Evolutionary conservation across 64 coral and sea anemone genomes (phyloP).

Genomic region (Catalaphyllia jardinei): DNA sequence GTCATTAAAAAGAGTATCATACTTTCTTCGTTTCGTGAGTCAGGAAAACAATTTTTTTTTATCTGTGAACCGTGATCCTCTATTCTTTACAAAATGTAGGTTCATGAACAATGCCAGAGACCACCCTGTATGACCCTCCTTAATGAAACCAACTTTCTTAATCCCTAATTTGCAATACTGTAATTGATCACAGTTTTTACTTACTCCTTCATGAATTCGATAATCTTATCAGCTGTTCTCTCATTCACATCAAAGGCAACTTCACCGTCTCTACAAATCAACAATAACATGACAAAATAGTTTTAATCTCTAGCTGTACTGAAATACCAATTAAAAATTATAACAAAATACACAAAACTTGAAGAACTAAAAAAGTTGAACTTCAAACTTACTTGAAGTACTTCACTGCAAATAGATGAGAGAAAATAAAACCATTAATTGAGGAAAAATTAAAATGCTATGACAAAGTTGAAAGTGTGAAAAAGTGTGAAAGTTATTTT

Average conservation of each 20-base stretch:
- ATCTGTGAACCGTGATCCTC: too few relatives aligned
- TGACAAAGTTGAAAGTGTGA: background rate
- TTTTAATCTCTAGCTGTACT: too few relatives aligned
- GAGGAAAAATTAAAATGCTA: background rate
- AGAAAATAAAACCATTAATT: slow-evolving; percentile 8
- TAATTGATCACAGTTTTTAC: background rate
- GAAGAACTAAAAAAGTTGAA: background rate
- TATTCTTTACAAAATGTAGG: too few relatives aligned
- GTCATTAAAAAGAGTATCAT: too few relatives aligned
- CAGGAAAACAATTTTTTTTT: too few relatives aligned
- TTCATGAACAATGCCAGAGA: too few relatives aligned
- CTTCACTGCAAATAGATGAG: slow-evolving; percentile 81
- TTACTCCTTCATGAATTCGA: slow-evolving; percentile 98
- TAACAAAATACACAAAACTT: background rate
- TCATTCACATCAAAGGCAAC: slow-evolving; percentile 98
- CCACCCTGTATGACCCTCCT: too few relatives aligned
- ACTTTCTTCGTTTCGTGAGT: too few relatives aligned
- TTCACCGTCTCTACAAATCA: slow-evolving; percentile 80
- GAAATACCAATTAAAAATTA: too few relatives aligned
- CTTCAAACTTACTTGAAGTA: slow-evolving; percentile 93
- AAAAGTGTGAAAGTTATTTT: too few relatives aligned
- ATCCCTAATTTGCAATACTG: too few relatives aligned
- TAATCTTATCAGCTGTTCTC: slow-evolving; percentile 89
- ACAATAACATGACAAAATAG: background rate
- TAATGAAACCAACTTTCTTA: too few relatives aligned